These are phyloP conservation scores for Celastrina argiolus DNA, from an alignment of 2,888 invertebrate species.

Conservation along the genomic window DNA sequence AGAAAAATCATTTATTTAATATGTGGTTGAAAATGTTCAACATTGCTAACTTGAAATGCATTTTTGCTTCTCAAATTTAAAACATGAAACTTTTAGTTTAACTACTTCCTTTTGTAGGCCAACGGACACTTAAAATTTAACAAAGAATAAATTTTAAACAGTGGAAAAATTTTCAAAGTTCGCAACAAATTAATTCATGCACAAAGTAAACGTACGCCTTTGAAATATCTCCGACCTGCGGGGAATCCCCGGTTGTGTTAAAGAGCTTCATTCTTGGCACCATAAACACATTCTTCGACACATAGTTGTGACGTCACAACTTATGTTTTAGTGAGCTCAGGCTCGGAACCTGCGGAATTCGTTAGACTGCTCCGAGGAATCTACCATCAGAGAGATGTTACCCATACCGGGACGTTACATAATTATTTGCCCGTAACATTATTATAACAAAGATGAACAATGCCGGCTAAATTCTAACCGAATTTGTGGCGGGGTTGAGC, in stretches of 20 bases:
- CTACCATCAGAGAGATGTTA: conserved; percentile 48
- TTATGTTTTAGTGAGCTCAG: conserved; percentile 59
- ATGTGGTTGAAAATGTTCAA: too few species aligned
- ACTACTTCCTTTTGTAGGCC: conserved; percentile 2
- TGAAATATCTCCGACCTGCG: conserved; percentile 32
- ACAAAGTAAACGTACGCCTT: conserved; percentile 30
- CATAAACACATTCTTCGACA: conserved; percentile 76
- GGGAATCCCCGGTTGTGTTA: conserved; percentile 45
- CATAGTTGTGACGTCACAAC: conserved; percentile 72
- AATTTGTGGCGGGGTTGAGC: conserved; percentile 55
- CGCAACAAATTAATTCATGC: conserved; percentile 33
- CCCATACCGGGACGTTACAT: conserved; percentile 48
- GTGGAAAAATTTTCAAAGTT: conserved; percentile 26
- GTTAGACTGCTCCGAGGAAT: conserved; percentile 59
- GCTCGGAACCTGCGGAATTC: conserved; percentile 59
- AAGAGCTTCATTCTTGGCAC: conserved; percentile 71
- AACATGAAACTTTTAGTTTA: neutral
- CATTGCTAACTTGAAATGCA: too few species aligned
- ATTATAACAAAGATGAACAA: conserved; percentile 54
- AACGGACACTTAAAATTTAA: conserved; percentile 4
- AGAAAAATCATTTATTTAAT: too few species aligned
- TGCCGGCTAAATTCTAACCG: conserved; percentile 51
- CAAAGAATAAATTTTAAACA: conserved; percentile 8
- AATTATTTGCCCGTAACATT: conserved; percentile 58
- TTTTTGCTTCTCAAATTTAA: neutral